Evolutionary conservation across 2,797 vertebrate genomes (phyloP).

Genomic region (Aselliscus stoliczkanus): DNA sequence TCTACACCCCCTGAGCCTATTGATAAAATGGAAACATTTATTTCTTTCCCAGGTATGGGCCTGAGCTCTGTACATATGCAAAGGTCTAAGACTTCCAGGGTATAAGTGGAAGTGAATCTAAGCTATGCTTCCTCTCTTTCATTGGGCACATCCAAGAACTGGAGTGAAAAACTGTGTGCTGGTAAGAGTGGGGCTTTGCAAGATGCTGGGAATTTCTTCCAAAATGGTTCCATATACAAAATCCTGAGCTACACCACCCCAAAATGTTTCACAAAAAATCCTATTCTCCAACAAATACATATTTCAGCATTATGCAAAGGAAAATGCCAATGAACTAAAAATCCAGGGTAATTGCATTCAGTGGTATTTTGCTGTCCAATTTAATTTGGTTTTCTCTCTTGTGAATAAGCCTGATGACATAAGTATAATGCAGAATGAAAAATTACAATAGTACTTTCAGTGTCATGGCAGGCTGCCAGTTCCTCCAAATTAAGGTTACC

Average conservation of each 20-base stretch:
- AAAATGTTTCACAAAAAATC: neutral
- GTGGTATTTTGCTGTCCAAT: neutral
- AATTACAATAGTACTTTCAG: neutral
- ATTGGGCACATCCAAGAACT: neutral
- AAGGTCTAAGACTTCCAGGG: neutral
- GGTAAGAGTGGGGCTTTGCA: neutral
- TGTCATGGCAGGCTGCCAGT: neutral
- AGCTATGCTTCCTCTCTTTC: neutral
- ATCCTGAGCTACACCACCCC: neutral
- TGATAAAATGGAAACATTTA: neutral
- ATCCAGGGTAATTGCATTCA: neutral
- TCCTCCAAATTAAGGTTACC: neutral
- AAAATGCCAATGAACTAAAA: conserved; percentile 9
- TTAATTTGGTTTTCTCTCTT: conserved; percentile 27
- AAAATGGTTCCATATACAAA: neutral
- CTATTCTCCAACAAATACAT: neutral
- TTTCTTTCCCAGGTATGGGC: neutral
- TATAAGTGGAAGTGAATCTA: neutral
- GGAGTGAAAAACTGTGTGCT: neutral
- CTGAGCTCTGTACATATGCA: neutral
- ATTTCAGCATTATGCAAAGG: neutral
- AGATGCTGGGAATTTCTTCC: neutral
- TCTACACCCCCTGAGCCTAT: neutral
- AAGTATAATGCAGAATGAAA: conserved; percentile 40
- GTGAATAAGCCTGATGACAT: neutral